These are phyloP conservation scores for Xiphias gladius DNA, from an alignment of 2,113 vertebrate genomes.

Conservation along the genomic window DNA sequence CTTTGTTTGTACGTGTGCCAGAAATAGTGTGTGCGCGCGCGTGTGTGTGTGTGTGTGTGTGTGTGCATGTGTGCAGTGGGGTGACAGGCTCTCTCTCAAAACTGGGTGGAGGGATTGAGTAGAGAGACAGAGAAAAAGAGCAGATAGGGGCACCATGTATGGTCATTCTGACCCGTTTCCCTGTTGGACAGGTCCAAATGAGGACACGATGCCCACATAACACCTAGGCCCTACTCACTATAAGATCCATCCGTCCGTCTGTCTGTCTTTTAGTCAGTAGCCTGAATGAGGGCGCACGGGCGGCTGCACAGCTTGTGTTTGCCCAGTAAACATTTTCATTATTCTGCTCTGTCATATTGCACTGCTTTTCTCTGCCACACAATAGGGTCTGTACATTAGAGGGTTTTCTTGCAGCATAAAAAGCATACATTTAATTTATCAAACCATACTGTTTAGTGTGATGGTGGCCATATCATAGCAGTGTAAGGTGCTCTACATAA, in stretches of 20 bases:
- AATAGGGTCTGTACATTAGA: not conserved
- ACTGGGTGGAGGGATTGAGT: conserved; percentile 48
- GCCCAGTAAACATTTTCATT: conserved; percentile 49
- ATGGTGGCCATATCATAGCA: not conserved
- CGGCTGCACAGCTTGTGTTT: conserved; percentile 55
- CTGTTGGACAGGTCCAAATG: conserved; percentile 63
- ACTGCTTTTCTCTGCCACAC: conserved; percentile 2
- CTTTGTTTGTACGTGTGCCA: conserved; percentile 48
- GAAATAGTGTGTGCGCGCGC: conserved; percentile 15
- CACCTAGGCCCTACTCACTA: conserved; percentile 4
- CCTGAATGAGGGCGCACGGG: conserved; percentile 1
- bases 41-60: conserved; percentile 41
- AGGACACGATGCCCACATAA: conserved; percentile 56
- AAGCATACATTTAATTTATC: not conserved
- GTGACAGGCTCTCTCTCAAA: conserved; percentile 38
- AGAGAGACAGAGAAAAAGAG: conserved; percentile 43
- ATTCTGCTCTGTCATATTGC: conserved; percentile 12
- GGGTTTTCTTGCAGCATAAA: not conserved
- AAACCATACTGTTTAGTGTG: not conserved
- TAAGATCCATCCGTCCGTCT: conserved; percentile 14
- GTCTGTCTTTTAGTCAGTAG: conserved; percentile 9
- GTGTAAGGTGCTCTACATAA: not conserved
- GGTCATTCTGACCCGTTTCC: conserved; percentile 69
- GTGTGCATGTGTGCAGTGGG: conserved; percentile 8
- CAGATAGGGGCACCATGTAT: conserved; percentile 69